Evolutionary conservation across 1,140 invertebrate genomes (phyloP).

Genomic region (Paraescarpia echinospica): DNA sequence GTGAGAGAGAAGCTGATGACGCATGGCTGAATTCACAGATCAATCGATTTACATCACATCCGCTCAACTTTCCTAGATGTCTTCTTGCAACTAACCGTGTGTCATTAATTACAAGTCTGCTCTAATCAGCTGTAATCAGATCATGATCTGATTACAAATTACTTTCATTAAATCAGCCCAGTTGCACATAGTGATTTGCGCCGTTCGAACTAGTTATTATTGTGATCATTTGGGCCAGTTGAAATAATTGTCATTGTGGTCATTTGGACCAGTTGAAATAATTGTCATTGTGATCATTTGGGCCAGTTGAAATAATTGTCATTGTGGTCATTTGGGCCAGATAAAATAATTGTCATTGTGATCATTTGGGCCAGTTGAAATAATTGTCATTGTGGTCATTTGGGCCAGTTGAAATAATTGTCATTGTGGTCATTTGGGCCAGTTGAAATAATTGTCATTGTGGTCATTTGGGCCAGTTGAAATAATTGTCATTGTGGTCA

Average conservation of each 20-base stretch:
- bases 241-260: not conserved
- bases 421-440: not conserved
- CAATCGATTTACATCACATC: not conserved
- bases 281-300: not conserved
- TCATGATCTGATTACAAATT: not conserved
- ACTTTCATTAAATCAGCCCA: not conserved
- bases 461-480: not conserved
- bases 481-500: too few species aligned
- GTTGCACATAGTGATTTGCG: not conserved
- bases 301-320: not conserved
- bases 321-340: not conserved
- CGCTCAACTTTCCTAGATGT: not conserved
- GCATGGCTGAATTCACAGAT: not conserved
- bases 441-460: not conserved
- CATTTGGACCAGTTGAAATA: not conserved
- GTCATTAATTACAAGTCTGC: not conserved
- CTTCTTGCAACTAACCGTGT: not conserved
- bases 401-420: not conserved
- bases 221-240: not conserved
- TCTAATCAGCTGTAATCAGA: not conserved
- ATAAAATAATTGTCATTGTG: not conserved
- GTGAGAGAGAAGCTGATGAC: not conserved
- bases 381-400: not conserved
- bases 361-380: not conserved
- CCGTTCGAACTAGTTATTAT: not conserved